Conservation (phyloP, 1,140 invertebrate genomes). For the Drosophila albomicans region DNA sequence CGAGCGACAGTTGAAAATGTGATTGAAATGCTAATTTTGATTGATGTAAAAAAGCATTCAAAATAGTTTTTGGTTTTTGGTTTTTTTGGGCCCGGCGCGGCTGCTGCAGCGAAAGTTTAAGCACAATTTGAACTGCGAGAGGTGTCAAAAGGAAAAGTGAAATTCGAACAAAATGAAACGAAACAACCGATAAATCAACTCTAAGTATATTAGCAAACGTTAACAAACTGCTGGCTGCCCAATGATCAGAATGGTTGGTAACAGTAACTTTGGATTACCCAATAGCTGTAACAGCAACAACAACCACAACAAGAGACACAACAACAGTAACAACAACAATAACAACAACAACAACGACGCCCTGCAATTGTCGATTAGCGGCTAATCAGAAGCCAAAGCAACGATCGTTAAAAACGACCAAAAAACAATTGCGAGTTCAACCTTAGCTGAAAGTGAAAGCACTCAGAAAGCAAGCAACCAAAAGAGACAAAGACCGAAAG, state of each 20-base stretch:
- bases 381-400: slow-evolving; percentile 69
- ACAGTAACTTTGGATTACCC: slow-evolving; percentile 34
- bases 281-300: slow-evolving; percentile 34
- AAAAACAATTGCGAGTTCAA: slow-evolving; percentile 65
- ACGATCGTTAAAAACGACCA: slow-evolving; percentile 46
- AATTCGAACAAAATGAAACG: slow-evolving; percentile 40
- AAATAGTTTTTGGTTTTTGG: slow-evolving; percentile 5
- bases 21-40: slow-evolving; percentile 82
- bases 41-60: slow-evolving; percentile 61
- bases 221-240: slow-evolving; percentile 6
- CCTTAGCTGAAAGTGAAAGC: slow-evolving; percentile 77
- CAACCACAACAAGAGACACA: slow-evolving; percentile 17
- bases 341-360: slow-evolving; percentile 23
- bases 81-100: slow-evolving; percentile 1
- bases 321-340: slow-evolving; percentile 6
- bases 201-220: slow-evolving; percentile 14
- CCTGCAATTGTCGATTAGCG: slow-evolving; percentile 48
- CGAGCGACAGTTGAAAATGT: slow-evolving; percentile 16
- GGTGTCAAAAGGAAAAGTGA: slow-evolving; percentile 77
- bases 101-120: slow-evolving; percentile 66
- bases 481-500: not conserved
- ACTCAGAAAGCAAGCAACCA: slow-evolving; percentile 18
- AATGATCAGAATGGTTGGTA: slow-evolving; percentile 39
- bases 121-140: slow-evolving; percentile 49
- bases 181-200: slow-evolving; percentile 40